phyloP scores from a whole-genome alignment of 2,797 vertebrate species.

The Silurus lanzhouensis region DNA sequence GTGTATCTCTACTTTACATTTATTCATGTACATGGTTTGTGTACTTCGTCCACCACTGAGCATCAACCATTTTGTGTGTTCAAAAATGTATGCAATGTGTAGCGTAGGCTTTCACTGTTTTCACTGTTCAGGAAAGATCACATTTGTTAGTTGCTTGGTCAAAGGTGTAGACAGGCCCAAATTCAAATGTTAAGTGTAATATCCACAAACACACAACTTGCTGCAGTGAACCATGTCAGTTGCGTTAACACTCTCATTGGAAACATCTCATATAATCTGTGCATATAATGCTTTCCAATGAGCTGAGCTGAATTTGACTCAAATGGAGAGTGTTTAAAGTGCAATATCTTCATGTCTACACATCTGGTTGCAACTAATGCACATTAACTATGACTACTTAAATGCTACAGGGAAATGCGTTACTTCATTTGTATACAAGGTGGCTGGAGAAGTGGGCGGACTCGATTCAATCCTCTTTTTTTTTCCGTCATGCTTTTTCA shows the following conservation, averaged over 20 bases:
- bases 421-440: conserved; percentile 10
- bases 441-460: not conserved
- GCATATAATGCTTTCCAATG: not conserved
- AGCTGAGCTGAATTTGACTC: not conserved
- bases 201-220: not conserved
- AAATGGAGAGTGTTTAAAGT: not conserved
- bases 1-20: no score
- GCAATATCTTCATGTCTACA: not conserved
- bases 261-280: not conserved
- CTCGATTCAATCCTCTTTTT: no score
- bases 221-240: not conserved
- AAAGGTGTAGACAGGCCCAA: not conserved
- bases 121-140: not conserved
- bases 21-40: no score
- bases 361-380: not conserved
- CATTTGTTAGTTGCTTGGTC: not conserved
- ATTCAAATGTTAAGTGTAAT: not conserved
- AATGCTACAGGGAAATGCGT: not conserved
- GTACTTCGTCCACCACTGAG: no score
- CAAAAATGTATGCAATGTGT: no score
- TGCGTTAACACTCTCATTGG: not conserved
- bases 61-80: not conserved
- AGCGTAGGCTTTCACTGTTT: not conserved
- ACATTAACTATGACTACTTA: not conserved
- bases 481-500: not conserved